A percentile compares a stretch with the other conserved stretches of the same genome.
These are phyloP conservation scores for Scopus umbretta DNA, from an alignment of 2,113 vertebrate genomes.

Conservation along the genomic window DNA sequence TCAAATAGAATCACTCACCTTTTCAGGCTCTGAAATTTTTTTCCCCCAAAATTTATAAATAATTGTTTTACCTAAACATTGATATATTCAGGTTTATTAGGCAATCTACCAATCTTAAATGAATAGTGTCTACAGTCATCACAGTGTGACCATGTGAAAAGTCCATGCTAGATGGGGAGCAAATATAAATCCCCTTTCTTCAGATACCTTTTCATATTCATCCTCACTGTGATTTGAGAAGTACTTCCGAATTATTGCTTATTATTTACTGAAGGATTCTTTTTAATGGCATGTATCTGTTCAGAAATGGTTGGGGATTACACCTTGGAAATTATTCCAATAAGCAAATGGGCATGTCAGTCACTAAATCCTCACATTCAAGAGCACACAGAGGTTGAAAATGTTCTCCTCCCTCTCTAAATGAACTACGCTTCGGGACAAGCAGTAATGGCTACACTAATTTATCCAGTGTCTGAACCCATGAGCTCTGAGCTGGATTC, in stretches of 20 bases:
- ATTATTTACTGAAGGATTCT: neutral
- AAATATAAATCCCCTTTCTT: neutral
- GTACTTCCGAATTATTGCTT: neutral
- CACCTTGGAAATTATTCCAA: neutral
- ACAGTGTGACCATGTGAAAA: neutral
- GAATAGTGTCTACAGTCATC: neutral
- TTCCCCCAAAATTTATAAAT: neutral
- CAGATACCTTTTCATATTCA: neutral
- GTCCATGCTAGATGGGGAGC: neutral
- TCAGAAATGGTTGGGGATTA: neutral
- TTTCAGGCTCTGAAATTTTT: neutral
- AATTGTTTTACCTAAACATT: neutral
- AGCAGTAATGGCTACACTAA: neutral
- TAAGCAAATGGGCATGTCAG: conserved; percentile 50
- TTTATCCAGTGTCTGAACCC: neutral
- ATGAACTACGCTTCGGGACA: neutral
- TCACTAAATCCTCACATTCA: neutral
- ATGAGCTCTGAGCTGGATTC: neutral
- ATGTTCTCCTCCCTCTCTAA: neutral
- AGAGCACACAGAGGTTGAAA: neutral
- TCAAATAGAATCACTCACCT: neutral
- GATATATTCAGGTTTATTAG: neutral
- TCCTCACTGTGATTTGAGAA: neutral
- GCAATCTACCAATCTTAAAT: neutral
- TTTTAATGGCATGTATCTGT: neutral